Base-by-base conservation (phyloP, 1,140 invertebrate genomes). In the Subanguina moxae region DNA sequence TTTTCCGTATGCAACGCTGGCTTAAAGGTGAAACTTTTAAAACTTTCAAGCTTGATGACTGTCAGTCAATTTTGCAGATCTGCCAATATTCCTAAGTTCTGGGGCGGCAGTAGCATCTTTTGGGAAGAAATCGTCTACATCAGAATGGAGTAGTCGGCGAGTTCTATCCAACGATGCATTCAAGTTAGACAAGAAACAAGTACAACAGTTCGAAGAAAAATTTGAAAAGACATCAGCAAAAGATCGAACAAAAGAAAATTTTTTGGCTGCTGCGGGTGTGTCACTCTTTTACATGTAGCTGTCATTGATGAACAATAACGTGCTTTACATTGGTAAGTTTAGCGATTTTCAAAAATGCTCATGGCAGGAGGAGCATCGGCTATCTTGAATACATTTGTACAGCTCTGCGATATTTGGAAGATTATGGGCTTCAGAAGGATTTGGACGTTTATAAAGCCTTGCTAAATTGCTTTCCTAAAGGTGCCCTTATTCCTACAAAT, bases 371-470 rank as follows among this genome's bases (percentile, higher is more conserved):
- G 28, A 71, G 56, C 17, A 84, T 88, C 61, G 91, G 91, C 38
- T 90, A 94, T 83, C 90, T 94, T 0, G 90, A 95, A 77, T 98
- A 98, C 84, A 93, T 97, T 72, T 89, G 91, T 80, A 87, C 90
- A 1, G 92, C 93, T 0, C 79, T 97, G 28, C 88, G 88, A 56
- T 87, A 90, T 74, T 90, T 98, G 90, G 87, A 94, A 74, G 88
- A 90, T 57, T 97, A 92, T 86, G 90, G 89, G 0, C 76, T 85
- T 0, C 87, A 94, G 56, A 89, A 90, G 82, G 94, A 98, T 85
- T 77, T 97, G 15, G 90, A 93, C 76, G 87, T 88, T 0, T 99
- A 98, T 82, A 97, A 96, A 84, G 86, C 87, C 43, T 71, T 99
- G 27, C 84, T 97, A 21, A 88, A 94, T 82, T 87, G 97, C 17